Base-by-base conservation (phyloP, 2,888 invertebrate genomes). In the Polymixis lichenea region DNA sequence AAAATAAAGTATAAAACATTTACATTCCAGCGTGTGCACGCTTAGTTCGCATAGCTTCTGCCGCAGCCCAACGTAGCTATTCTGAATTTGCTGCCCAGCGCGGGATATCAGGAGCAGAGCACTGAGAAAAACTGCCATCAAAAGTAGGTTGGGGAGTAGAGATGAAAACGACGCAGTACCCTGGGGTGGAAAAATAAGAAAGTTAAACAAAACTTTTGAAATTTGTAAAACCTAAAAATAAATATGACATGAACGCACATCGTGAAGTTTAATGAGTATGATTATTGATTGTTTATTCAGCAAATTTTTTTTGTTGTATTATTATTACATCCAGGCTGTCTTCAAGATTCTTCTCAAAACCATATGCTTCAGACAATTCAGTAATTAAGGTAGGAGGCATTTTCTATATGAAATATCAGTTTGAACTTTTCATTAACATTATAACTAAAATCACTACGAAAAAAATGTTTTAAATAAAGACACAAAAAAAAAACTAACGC, bases 81-180 rank as follows among this genome's bases (percentile, higher is more conserved):
- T 90, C 28, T 88, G 88, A 25, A 89, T 87, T 1, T 74, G 60
- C 75, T 93, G 92, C 0, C 92, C 92, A 1, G 88, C 89, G n/a
- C 73, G 75, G 0, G 91, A 91, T 55, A 92, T 58, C 60, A 90
- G 32, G 38, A 77, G 77, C 13, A 92, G 77, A 0, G 88, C 88
- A 0, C 82, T 43, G 6, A 92, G 53, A 67, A 89, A 89, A 22
- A 87, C 74, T 1, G 65, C 0, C 51, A 91, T 77, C 0, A 84
- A 76, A 7, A 84, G 72, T 0, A 79, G 3, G 67, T 86, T 87
- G 15, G 76, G 49, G 0, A 74, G 17, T 7, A 80, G 9, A 9
- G 73, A 67, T 8, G 78, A 17, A 1, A 68, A 22, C 1, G 83
- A 70, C 1, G 85, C 76, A 0, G 28, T 22, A 25, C 86, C 86